A percentile compares a stretch with the other conserved stretches of the same genome.
These are phyloP conservation scores for Merodon equestris DNA, from an alignment of 2,888 invertebrate species.

Conservation along the genomic window DNA sequence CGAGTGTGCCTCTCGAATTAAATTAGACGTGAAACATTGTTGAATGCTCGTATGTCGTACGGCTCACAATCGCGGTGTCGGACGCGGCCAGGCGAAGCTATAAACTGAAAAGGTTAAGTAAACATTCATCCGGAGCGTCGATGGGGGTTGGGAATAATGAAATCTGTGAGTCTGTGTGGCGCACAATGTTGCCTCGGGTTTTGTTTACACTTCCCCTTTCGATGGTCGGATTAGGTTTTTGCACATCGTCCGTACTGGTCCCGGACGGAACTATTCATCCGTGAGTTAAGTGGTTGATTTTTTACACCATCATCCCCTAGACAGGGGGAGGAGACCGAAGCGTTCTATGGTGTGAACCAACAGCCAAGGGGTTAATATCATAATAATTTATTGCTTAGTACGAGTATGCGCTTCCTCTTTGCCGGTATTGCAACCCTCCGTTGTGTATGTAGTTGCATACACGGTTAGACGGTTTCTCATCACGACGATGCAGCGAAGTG, in stretches of 20 bases:
- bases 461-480: constrained; percentile 7
- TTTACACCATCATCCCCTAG: constrained; percentile 47
- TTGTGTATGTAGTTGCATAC: background rate
- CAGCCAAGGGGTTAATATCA: constrained; percentile 61
- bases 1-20: constrained; percentile 54
- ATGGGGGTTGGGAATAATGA: constrained; percentile 47
- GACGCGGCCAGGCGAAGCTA: constrained; percentile 17
- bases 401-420: constrained; percentile 7
- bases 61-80: background rate
- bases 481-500: background rate
- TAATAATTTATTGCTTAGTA: constrained; percentile 67
- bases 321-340: too few species aligned
- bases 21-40: constrained; percentile 68
- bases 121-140: constrained; percentile 31
- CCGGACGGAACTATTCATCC: constrained; percentile 27
- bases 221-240: constrained; percentile 58
- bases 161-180: constrained; percentile 53
- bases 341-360: constrained; percentile 2
- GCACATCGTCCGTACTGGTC: constrained; percentile 39
- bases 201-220: constrained; percentile 61
- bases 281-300: constrained; percentile 25
- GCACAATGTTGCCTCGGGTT: constrained; percentile 38
- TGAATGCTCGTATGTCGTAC: constrained; percentile 30
- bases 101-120: constrained; percentile 66
- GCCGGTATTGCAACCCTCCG: constrained; percentile 12